Conservation (phyloP, 2,888 invertebrate species). For the Eurytoma adleriae region DNA sequence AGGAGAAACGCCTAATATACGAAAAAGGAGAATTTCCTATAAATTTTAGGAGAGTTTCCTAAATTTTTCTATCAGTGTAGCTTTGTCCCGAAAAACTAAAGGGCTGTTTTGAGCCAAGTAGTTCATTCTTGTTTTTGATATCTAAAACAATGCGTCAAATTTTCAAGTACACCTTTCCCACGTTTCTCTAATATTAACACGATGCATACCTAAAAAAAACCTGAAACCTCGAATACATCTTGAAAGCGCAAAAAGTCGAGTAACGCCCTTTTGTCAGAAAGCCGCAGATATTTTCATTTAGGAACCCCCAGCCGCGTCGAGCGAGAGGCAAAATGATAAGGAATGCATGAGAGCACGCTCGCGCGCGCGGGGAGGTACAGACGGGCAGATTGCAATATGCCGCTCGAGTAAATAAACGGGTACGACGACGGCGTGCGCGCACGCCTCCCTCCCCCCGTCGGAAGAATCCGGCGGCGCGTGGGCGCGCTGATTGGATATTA, state of each 20-base stretch:
- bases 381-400: conserved; percentile 31
- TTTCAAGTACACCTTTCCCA: too few relatives aligned
- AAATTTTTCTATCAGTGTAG: too few relatives aligned
- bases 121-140: too few relatives aligned
- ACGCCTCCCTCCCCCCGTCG: not conserved
- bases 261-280: conserved; percentile 12
- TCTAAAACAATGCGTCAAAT: too few relatives aligned
- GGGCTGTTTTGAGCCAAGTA: too few relatives aligned
- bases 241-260: not conserved
- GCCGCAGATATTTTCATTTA: conserved; percentile 41
- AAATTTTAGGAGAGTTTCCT: too few relatives aligned
- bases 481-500: conserved; percentile 50
- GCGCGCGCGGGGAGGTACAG: conserved; percentile 22
- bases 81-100: too few relatives aligned
- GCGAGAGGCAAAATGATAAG: conserved; percentile 22
- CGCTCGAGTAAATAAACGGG: conserved; percentile 44
- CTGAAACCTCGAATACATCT: not conserved
- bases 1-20: too few relatives aligned
- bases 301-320: not conserved
- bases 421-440: not conserved
- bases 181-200: too few relatives aligned
- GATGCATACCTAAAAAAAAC: not conserved
- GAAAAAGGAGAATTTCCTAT: too few relatives aligned
- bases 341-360: conserved; percentile 49
- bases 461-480: conserved; percentile 18